phyloP scores from a whole-genome alignment of 2,797 vertebrate genomes.

The Varecia variegata region DNA sequence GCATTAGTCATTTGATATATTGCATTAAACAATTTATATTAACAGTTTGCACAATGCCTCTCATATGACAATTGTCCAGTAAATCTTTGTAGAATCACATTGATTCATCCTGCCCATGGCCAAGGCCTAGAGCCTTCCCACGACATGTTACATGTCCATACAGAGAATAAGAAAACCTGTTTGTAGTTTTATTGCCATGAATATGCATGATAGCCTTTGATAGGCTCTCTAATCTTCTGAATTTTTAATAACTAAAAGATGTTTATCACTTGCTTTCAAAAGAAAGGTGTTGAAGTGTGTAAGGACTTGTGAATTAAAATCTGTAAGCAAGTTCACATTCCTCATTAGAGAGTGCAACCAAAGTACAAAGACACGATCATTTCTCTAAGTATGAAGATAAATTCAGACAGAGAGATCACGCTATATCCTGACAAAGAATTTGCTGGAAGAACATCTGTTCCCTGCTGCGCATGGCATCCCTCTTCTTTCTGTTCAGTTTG shows the following conservation, averaged over 20 bases:
- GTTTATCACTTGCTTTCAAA: constrained; percentile 47
- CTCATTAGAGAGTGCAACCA: neutral
- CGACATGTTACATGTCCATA: neutral
- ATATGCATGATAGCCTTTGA: constrained; percentile 23
- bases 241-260: constrained; percentile 28
- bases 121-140: neutral
- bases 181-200: neutral
- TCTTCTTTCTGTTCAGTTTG: neutral
- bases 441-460: neutral
- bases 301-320: constrained; percentile 55
- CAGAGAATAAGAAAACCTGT: neutral
- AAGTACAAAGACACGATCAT: constrained; percentile 15
- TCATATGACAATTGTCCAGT: neutral
- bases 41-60: neutral
- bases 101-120: neutral
- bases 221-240: neutral
- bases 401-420: neutral
- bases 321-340: neutral
- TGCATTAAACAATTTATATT: neutral
- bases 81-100: neutral
- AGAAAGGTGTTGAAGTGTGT: neutral
- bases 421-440: neutral
- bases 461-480: neutral
- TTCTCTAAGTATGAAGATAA: constrained; percentile 11
- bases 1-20: neutral